Conservation (phyloP, 2,113 vertebrate species). For the Hyperopisus bebe region DNA sequence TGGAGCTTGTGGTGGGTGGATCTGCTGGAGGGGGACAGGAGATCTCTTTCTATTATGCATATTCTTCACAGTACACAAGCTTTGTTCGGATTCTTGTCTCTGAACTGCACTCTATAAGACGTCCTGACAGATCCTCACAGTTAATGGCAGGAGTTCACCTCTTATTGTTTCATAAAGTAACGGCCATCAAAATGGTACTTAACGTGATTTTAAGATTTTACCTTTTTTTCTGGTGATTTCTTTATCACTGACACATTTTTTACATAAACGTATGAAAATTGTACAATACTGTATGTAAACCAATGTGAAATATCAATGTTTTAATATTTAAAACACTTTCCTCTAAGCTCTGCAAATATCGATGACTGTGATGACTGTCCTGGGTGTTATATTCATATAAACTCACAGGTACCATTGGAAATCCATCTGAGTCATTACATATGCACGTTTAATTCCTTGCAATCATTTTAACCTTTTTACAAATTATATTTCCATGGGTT, state of each 20-base stretch:
- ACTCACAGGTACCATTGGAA: neutral
- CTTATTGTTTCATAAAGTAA: neutral
- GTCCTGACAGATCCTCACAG: conserved; percentile 19
- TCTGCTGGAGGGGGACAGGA: conserved; percentile 36
- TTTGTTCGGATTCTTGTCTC: conserved; percentile 56
- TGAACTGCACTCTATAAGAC: conserved; percentile 36
- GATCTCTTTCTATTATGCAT: conserved; percentile 29
- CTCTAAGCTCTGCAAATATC: conserved; percentile 8
- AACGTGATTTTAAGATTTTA: conserved; percentile 6
- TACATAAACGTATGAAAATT: conserved; percentile 29
- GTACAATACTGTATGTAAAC: conserved; percentile 41
- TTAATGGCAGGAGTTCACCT: neutral
- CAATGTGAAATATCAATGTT: conserved; percentile 33
- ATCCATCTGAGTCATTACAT: neutral
- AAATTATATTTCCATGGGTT: conserved; percentile 4
- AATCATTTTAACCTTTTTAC: neutral
- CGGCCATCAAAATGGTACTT: neutral
- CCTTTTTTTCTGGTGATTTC: neutral
- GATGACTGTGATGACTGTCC: conserved; percentile 9
- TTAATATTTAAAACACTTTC: conserved; percentile 31
- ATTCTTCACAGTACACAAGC: conserved; percentile 52
- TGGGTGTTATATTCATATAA: neutral
- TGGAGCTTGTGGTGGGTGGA: conserved; percentile 35
- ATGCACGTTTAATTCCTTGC: neutral
- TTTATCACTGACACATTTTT: conserved; percentile 18